phyloP scores from a whole-genome alignment of 2,113 vertebrate species.

The Stegostoma tigrinum region DNA sequence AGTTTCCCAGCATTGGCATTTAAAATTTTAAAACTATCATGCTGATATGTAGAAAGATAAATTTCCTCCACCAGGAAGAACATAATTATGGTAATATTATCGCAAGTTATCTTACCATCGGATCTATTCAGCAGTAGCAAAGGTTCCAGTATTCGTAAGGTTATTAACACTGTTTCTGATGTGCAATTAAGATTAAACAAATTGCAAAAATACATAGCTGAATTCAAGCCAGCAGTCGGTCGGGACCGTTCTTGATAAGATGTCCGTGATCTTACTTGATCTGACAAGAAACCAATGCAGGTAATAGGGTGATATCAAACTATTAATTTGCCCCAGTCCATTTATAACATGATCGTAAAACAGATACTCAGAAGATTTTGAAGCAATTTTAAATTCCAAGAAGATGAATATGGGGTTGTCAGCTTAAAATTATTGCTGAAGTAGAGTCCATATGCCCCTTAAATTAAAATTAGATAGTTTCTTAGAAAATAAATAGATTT shows the following conservation, averaged over 20 bases:
- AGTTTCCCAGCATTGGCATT: background rate
- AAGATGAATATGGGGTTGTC: background rate
- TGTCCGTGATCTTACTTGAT: background rate
- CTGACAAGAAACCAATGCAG: background rate
- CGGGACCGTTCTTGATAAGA: background rate
- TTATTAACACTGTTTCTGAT: background rate
- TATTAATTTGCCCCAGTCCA: background rate
- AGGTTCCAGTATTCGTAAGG: no score
- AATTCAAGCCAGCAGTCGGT: background rate
- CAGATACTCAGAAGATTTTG: background rate
- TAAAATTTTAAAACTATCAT: background rate
- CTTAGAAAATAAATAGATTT: background rate
- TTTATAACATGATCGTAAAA: background rate
- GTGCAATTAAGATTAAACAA: background rate
- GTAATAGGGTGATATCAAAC: no score
- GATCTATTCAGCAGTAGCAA: background rate
- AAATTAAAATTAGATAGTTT: background rate
- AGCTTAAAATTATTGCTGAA: background rate
- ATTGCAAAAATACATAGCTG: background rate
- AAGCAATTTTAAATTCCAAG: background rate
- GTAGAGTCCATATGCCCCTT: background rate
- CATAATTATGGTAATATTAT: background rate
- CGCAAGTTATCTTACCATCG: background rate
- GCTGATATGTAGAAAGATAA: background rate
- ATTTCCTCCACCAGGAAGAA: background rate